Conservation (phyloP, 2,113 vertebrate genomes). For the Suricata suricatta region DNA sequence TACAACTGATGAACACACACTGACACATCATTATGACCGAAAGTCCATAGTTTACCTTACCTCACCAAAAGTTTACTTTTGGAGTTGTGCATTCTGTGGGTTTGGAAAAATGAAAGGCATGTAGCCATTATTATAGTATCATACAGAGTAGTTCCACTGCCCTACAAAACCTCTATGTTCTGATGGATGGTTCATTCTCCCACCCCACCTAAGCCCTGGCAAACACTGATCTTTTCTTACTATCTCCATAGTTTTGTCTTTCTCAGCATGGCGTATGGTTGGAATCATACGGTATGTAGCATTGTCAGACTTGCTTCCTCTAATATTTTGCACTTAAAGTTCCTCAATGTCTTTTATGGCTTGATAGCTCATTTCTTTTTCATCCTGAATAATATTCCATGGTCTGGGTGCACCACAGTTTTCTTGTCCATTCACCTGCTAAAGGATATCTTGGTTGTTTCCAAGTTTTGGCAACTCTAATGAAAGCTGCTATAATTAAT, state of each 20-base stretch:
- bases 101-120: not conserved
- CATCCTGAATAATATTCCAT: not conserved
- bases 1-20: not conserved
- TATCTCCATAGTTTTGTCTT: not conserved
- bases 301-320: slow-evolving; percentile 6
- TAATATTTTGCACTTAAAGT: not conserved
- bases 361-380: not conserved
- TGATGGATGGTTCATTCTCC: not conserved
- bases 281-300: not conserved
- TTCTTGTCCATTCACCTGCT: not conserved
- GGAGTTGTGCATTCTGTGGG: not conserved
- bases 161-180: not conserved
- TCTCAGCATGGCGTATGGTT: not conserved
- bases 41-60: not conserved
- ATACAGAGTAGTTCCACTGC: not conserved
- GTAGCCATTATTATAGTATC: not conserved
- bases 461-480: slow-evolving; percentile 9
- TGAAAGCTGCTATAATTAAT: not conserved
- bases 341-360: not conserved
- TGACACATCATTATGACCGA: not conserved
- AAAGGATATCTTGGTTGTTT: not conserved
- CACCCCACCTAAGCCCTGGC: not conserved
- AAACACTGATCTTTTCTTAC: not conserved
- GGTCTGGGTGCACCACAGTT: not conserved
- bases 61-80: not conserved